Conservation (phyloP, 2,888 invertebrate genomes). For the Agonopterix subpropinquella region DNA sequence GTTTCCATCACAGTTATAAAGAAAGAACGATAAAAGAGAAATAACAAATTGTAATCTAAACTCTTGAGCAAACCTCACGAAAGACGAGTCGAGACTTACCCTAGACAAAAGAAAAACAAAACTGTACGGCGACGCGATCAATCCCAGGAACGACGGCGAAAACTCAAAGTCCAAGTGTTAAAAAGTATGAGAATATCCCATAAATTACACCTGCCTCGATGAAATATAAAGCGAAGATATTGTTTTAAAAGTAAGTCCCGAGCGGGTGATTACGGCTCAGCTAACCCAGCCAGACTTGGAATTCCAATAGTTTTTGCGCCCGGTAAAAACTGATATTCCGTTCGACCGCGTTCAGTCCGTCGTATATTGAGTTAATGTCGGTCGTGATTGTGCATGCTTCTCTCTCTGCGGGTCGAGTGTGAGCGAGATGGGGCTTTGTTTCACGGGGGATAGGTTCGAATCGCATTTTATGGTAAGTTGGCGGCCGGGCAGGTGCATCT, state of each 20-base stretch:
- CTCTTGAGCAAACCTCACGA: slow-evolving; percentile 57
- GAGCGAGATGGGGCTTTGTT: slow-evolving; percentile 56
- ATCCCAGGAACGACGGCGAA: slow-evolving; percentile 43
- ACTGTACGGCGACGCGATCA: slow-evolving; percentile 41
- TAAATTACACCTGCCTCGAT: slow-evolving; percentile 65
- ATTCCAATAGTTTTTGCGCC: slow-evolving; percentile 73
- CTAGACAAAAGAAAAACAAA: slow-evolving; percentile 71
- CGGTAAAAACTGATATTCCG: slow-evolving; percentile 70
- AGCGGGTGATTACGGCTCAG: slow-evolving; percentile 59
- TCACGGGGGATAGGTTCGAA: slow-evolving; percentile 61
- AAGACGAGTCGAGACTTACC: slow-evolving; percentile 49
- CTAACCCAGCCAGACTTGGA: slow-evolving; percentile 63
- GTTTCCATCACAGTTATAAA: slow-evolving; percentile 6
- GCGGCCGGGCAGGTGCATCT: slow-evolving; percentile 66
- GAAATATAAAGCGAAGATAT: slow-evolving; percentile 64
- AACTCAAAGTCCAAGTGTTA: slow-evolving; percentile 47
- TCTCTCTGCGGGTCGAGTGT: slow-evolving; percentile 33
- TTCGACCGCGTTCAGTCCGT: slow-evolving; percentile 60
- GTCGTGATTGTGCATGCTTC: slow-evolving; percentile 62
- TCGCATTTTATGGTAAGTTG: slow-evolving; percentile 74
- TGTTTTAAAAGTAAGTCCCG: slow-evolving; percentile 68
- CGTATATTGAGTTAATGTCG: slow-evolving; percentile 71
- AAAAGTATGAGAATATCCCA: slow-evolving; percentile 48
- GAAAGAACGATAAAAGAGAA: slow-evolving; percentile 38
- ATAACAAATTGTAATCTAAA: slow-evolving; percentile 57